phyloP scores from a whole-genome alignment of 2,888 invertebrate species.

The Lithophane socia region DNA sequence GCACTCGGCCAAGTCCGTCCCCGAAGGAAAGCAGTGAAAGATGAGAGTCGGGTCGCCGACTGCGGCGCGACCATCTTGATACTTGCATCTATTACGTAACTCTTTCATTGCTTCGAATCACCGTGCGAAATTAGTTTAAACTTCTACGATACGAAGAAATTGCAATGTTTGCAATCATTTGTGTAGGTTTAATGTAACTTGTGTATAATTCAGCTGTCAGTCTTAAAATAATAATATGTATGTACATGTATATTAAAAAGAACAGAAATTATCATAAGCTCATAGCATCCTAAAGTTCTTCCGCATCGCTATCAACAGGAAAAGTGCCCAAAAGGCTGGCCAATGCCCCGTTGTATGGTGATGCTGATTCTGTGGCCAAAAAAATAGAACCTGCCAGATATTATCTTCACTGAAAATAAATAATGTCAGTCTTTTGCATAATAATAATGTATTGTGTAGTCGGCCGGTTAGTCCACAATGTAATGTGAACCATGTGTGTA shows the following conservation, averaged over 20 bases:
- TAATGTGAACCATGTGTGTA: neutral
- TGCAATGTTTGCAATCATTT: neutral
- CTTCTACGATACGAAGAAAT: neutral
- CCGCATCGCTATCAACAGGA: no score
- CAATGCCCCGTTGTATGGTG: no score
- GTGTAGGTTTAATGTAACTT: neutral
- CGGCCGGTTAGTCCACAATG: neutral
- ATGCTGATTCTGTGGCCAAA: no score
- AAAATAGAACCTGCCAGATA: no score
- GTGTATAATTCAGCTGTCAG: neutral
- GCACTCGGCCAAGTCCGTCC: constrained; percentile 73
- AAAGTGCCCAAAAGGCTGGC: no score
- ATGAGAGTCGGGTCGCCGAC: constrained; percentile 85
- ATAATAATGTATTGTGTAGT: neutral
- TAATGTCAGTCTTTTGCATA: no score
- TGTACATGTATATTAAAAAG: no score
- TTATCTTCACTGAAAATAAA: no score
- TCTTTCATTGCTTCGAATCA: constrained; percentile 25
- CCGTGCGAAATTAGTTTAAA: constrained; percentile 24
- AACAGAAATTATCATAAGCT: no score
- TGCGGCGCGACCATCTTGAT: constrained; percentile 77
- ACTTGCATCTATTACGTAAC: constrained; percentile 74
- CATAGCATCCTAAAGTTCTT: no score
- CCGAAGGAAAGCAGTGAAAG: constrained; percentile 88
- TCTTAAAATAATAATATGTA: no score